Evolutionary conservation across 2,888 invertebrate species (phyloP).

Genomic region (Sphecodes monilicornis): DNA sequence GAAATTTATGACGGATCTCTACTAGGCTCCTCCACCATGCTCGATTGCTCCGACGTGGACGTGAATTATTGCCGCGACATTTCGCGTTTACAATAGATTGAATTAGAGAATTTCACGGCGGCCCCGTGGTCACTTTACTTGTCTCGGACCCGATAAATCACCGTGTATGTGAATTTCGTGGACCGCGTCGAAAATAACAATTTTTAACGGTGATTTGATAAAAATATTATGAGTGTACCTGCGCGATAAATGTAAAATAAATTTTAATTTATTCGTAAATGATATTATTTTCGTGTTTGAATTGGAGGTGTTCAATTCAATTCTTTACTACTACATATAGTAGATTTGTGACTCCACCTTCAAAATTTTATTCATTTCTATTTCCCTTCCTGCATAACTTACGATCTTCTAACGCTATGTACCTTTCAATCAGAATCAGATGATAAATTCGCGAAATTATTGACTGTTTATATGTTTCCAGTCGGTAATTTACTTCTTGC

Average conservation of each 20-base stretch:
- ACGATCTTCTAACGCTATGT: background rate
- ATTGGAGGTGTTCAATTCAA: background rate
- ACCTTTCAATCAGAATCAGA: background rate
- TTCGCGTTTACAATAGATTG: slow-evolving; percentile 48
- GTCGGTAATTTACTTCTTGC: background rate
- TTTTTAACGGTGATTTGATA: background rate
- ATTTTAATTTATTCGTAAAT: background rate
- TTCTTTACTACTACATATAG: no score
- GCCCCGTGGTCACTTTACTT: slow-evolving; percentile 3
- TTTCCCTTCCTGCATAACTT: background rate
- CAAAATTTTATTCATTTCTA: background rate
- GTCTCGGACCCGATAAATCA: background rate
- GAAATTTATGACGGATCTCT: slow-evolving; percentile 60
- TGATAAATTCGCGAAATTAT: background rate
- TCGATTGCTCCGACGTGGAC: slow-evolving; percentile 12
- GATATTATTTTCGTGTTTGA: background rate
- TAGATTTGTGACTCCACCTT: background rate
- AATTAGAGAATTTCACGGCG: slow-evolving; percentile 33
- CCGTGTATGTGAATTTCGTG: background rate
- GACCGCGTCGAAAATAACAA: background rate
- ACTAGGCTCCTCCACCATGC: slow-evolving; percentile 2
- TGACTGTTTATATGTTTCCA: no score
- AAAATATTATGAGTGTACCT: background rate
- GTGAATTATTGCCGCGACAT: slow-evolving; percentile 48
- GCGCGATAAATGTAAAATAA: background rate